Base-by-base conservation (phyloP, 2,113 vertebrate genomes). In the Capreolus pygargus region DNA sequence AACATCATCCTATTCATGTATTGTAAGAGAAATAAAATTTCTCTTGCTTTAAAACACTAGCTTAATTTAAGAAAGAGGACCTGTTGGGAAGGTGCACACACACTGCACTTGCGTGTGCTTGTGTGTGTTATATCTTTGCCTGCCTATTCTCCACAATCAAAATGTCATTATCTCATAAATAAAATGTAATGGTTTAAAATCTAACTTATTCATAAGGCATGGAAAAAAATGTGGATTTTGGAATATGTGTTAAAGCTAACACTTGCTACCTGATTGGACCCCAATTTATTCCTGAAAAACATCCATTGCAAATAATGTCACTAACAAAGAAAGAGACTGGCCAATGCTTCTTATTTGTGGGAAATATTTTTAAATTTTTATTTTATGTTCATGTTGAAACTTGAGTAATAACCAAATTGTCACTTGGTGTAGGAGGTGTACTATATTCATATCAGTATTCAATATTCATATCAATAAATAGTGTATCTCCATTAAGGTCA, bases 261-360 rank as follows among this genome's bases (percentile, higher is more conserved):
- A n/a, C 55, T 54, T 21, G 50, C 17, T 70, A 86, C 90, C 70
- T 95, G 90, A 89, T 93, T 86, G 61, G 58, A 55, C 82, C 23
- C 27, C 70, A 76, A 89, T 95, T 95, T 87, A 87, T 84, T 92
- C 9, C 3, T 90, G 74, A 58, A 83, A 64, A 92, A 27, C 45
- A 23, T 55, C 86, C 61, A 15, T 70, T 90, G 54, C 82, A 81
- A 96, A 92, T 16, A 54, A 90, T 33, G 17, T 74, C 74, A 87
- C 79, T 76, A 57, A 88, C 7, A 19, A 54, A 70, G 86, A 86
- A 93, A 93, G 88, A 45, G 82, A 52, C 27, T 78, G 52, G 33
- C 61, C 86, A 84, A 78, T 86, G 95, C 61, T 95, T 96, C 96
- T 81, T 87, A n/a, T 92, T n/a, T 79, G 79, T 39, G 43, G n/a